Base-by-base conservation (phyloP, 1,140 invertebrate species). In the Camponotus pennsylvanicus region DNA sequence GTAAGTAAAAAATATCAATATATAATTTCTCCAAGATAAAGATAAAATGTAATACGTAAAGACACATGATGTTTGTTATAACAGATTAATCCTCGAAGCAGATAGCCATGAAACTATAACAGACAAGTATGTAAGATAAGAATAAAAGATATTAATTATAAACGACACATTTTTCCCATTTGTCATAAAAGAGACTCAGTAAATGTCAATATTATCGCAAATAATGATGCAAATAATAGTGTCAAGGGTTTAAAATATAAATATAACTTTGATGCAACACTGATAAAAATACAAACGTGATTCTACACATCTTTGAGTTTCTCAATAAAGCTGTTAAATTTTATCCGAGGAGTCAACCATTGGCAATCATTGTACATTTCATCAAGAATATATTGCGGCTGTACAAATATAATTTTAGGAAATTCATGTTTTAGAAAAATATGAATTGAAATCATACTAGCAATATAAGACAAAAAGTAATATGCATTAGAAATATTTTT, bases 131-230 rank as follows among this genome's bases (percentile, higher is more conserved):
- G 18, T 13, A 7, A 59, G 55, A 61, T 49, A 8, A 32, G 61
- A 37, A 9, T 61, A 73, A 83, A 21, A 83, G 79, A 73, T 83
- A 61, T 18, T 21, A 61, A 61, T 61, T 45, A 32, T 37, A 37
- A 67, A 27, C 18, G 52, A 70, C 37, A 34, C n/a, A 57, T 71
- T 80, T 70, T 52, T 80, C 37, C 37, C 49, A 71, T 32, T 45
- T 55, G 52, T 42, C 34, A 8, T 40, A 13, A 34, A 82, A 15
- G 6, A 82, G 4, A 15, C 42, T 82, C 2, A 34, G 7, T 27
- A 59, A 61, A 61, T 45, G 7, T 27, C 27, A 61, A 82, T 82
- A 73, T 49, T 73, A 73, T 45, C 55, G 40, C 59, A 21, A 75
- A 77, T 40, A 64, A 80, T 42, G 6, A 21, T 42, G 49, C 59